phyloP scores from a whole-genome alignment of 2,888 invertebrate species.

The Nezara viridula region DNA sequence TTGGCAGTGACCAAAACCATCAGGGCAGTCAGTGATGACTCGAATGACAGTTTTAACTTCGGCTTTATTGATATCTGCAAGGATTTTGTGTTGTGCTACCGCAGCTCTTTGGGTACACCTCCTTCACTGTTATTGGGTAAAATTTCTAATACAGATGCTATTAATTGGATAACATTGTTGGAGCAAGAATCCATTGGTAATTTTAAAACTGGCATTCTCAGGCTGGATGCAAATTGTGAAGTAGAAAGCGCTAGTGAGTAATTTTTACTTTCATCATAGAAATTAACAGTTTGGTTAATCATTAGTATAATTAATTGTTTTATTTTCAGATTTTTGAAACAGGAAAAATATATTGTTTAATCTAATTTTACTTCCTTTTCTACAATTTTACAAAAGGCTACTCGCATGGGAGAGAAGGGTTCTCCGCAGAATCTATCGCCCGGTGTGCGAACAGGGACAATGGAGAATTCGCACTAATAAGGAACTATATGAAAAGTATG shows the following conservation, averaged over 20 bases:
- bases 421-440: too few species aligned
- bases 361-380: too few species aligned
- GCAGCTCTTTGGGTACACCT: conserved; percentile 68
- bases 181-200: conserved; percentile 64
- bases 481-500: too few species aligned
- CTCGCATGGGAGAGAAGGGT: too few species aligned
- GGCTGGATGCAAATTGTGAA: conserved; percentile 59
- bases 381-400: too few species aligned
- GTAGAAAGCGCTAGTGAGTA: conserved; percentile 46
- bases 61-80: conserved; percentile 69
- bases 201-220: conserved; percentile 58
- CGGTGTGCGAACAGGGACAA: too few species aligned
- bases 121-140: conserved; percentile 67
- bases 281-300: too few species aligned
- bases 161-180: conserved; percentile 63
- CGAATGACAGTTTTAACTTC: conserved; percentile 68
- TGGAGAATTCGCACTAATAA: too few species aligned
- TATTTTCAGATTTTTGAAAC: neutral
- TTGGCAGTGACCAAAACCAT: conserved; percentile 51
- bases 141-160: conserved; percentile 63
- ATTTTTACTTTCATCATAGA: too few species aligned
- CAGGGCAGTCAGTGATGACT: conserved; percentile 36
- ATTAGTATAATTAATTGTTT: too few species aligned
- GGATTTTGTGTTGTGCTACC: conserved; percentile 68
- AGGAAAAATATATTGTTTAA: too few species aligned